These are phyloP conservation scores for Schizopygopsis pylzovi DNA, from an alignment of 2,797 vertebrate genomes.

Conservation along the genomic window DNA sequence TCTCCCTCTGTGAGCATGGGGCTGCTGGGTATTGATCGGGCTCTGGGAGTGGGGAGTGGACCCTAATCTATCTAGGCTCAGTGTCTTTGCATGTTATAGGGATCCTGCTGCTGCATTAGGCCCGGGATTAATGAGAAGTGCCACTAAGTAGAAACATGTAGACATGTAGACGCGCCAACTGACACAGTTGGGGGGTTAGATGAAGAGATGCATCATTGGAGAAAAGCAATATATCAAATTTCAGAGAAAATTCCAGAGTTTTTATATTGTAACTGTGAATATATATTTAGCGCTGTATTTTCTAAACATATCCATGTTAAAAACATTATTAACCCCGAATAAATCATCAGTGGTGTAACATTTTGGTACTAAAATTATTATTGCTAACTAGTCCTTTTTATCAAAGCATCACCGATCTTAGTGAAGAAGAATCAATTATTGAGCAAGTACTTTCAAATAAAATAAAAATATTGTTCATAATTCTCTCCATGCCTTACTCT, in stretches of 20 bases:
- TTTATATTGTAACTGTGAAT: too few relatives aligned
- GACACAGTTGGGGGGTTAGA: not conserved
- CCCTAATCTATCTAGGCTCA: not conserved
- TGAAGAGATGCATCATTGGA: not conserved
- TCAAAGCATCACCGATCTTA: too few relatives aligned
- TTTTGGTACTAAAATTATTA: not conserved
- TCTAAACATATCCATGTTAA: too few relatives aligned
- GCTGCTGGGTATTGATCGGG: slow-evolving; percentile 68
- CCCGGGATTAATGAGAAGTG: too few relatives aligned
- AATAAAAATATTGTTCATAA: not conserved
- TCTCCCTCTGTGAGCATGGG: slow-evolving; percentile 41
- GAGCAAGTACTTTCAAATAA: too few relatives aligned
- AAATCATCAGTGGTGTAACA: too few relatives aligned
- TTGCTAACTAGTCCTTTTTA: not conserved
- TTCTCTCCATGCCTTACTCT: not conserved
- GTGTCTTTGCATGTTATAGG: too few relatives aligned
- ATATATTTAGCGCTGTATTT: not conserved
- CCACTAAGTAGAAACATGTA: too few relatives aligned
- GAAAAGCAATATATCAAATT: slow-evolving; percentile 12
- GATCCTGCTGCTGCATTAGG: too few relatives aligned
- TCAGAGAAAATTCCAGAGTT: too few relatives aligned
- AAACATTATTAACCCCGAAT: too few relatives aligned
- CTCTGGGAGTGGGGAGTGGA: slow-evolving; percentile 51
- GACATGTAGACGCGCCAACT: not conserved
- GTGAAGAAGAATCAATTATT: too few relatives aligned